phyloP scores from a whole-genome alignment of 2,888 invertebrate genomes.

The Muscina levida region DNA sequence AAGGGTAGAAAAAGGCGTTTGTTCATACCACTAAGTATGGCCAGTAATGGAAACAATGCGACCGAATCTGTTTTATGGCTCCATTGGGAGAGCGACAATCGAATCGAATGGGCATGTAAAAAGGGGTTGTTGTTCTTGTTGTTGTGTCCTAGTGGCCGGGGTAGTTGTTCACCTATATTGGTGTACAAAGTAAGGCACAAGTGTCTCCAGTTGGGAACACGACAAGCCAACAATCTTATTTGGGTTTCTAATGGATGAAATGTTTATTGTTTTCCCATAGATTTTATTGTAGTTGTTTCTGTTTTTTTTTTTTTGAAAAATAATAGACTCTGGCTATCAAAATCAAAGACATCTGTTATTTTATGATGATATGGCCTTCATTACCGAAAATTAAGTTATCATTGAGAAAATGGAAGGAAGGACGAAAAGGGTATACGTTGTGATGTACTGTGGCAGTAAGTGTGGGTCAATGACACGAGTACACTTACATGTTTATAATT shows the following conservation, averaged over 20 bases:
- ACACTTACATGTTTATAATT: too few species aligned
- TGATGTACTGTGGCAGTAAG: too few species aligned
- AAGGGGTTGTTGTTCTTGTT: slow-evolving; percentile 30
- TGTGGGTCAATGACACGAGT: too few species aligned
- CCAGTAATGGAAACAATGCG: slow-evolving; percentile 27
- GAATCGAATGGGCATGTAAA: slow-evolving; percentile 14
- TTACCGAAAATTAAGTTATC: slow-evolving; percentile 9
- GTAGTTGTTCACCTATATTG: slow-evolving; percentile 19
- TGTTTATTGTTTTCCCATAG: slow-evolving; percentile 16
- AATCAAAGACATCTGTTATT: slow-evolving; percentile 35
- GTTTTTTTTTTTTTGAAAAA: too few species aligned
- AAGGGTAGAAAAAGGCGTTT: slow-evolving; percentile 29
- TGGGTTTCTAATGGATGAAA: neutral
- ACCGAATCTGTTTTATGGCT: slow-evolving; percentile 19
- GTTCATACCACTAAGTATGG: slow-evolving; percentile 24
- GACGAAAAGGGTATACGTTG: neutral
- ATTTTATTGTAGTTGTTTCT: too few species aligned
- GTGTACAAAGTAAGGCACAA: neutral
- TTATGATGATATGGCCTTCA: slow-evolving; percentile 28
- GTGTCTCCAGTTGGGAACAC: neutral
- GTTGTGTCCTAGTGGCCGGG: too few species aligned
- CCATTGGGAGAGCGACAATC: slow-evolving; percentile 14
- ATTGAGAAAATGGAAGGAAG: neutral
- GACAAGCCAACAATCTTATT: neutral
- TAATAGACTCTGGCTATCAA: slow-evolving; percentile 21